Evolutionary conservation across 2,113 vertebrate genomes (phyloP), one percentile per base, ranked within the genome.

Genomic region (Protobothrops flavoviridis): DNA sequence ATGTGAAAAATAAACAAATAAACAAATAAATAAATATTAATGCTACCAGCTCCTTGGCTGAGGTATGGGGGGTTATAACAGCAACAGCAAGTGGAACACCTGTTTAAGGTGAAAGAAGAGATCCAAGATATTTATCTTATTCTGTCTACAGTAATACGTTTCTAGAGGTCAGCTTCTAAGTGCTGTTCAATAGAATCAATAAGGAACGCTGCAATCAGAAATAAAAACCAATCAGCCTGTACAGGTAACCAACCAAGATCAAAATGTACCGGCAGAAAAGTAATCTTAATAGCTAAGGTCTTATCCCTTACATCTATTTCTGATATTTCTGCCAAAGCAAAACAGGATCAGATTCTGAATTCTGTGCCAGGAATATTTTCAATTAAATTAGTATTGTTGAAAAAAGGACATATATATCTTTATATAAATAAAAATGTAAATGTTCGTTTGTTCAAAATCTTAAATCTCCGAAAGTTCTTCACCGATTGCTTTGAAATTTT

Each of bases 101-200:
- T 90, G 95, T 93, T 90, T 87, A 95, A 94, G 81, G 91, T 90
- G 85, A 81, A 94, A 50, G 94, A 91, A 92, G 88, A 87, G 29
- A 50, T 8, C 92, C 55, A 64, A 92, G 91, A 92, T 96, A 94
- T 96, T 97, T 94, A 96, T 96, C 94, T 94, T 55, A 4, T 93
- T 96, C 96, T 96, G 94, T 96, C 96, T 96, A 93, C 94, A 94
- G 94, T 94, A 96, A 95, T 93, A 94, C 39, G 39, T 86, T 56
- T 88, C 91, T 91, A 87, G 92, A 96, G 94, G 93, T 94, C 90
- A 95, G 91, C 53, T 48, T 94, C 91, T 91, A 95, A 97, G 93
- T 89, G 61, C 91, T 92, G 87, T 94, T 93, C 89, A 95, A 81
- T 95, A 95, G 95, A 96, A 97, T 96, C 50, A 11, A 96, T 95